Base-by-base conservation (phyloP, 2,797 vertebrate genomes). In the Mus minutoides region DNA sequence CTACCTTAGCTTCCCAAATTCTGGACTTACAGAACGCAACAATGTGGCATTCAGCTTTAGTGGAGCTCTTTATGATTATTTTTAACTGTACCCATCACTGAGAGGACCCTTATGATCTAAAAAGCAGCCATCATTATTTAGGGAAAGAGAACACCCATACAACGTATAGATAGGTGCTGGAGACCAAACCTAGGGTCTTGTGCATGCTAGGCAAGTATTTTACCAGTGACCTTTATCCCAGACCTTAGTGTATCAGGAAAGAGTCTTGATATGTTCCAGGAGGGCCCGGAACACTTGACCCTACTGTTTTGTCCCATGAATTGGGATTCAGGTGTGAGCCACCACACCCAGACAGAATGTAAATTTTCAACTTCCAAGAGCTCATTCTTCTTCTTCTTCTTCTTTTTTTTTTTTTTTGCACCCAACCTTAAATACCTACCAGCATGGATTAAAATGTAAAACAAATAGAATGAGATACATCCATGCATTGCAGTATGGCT, bases 381-480 rank as follows among this genome's bases (percentile, higher is more conserved):
- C 37, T 89, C 31, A 58, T 77, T 91, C 58, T 94, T 87, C 31
- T 60, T n/a, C n/a, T n/a, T n/a, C n/a, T n/a, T n/a, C n/a, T n/a
- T n/a, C n/a, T n/a, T n/a, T n/a, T n/a, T n/a, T n/a, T 46, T 46
- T 46, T 49, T 71, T 82, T 89, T 67, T 84, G 8, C 21, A 78
- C n/a, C 58, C 86, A 77, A 60, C 80, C 75, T 80, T 80, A 76
- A 78, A 92, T 46, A 64, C 79, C 46, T 78, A 95, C n/a, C 56
- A 75, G 26, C 64, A 67, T 13, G 67, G 80, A 79, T 85, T 60
- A 52, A 88, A 92, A 49, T 85, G 62, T 7, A 3, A n/a, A 67
- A 67, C 17, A 67, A 26, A 49, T 22, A 46, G 24, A 84, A 52
- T 43, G 73, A 54, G 58, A 46, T 49, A 71, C 6, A 37, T 62